These are phyloP conservation scores for Pseudolaguvia tuberculata DNA, from an alignment of 2,113 vertebrate genomes.

Conservation along the genomic window DNA sequence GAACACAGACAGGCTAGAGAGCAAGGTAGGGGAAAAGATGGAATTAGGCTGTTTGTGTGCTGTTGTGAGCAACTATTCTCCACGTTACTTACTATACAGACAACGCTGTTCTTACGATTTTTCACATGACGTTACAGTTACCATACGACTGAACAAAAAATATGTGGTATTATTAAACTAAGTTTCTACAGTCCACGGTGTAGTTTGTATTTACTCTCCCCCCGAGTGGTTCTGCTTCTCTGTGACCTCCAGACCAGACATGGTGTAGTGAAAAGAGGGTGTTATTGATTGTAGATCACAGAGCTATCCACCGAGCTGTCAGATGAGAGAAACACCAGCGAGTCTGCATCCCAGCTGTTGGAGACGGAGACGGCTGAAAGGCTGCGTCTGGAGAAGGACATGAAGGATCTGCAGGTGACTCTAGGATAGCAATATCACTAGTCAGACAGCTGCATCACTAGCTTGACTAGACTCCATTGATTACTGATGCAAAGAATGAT, in stretches of 20 bases:
- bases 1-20: conserved; percentile 88
- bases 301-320: conserved; percentile 89
- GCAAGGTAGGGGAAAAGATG: conserved; percentile 70
- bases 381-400: conserved; percentile 87
- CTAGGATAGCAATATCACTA: neutral
- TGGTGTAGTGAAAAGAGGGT: neutral
- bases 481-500: neutral
- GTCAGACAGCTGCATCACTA: neutral
- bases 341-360: conserved; percentile 92
- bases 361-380: conserved; percentile 86
- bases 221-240: neutral
- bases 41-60: no score
- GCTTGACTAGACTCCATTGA: neutral
- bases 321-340: conserved; percentile 91
- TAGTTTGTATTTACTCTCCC: no score
- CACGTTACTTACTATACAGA: no score
- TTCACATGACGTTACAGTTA: no score
- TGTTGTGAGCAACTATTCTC: no score
- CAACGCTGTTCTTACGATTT: no score
- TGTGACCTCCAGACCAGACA: no score
- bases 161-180: no score
- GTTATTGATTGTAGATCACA: conserved; percentile 71
- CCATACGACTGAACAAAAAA: no score
- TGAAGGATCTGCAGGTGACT: conserved; percentile 89
- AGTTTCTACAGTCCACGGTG: no score